These are phyloP conservation scores for Borostomias antarcticus DNA, from an alignment of 2,797 vertebrate genomes.

Conservation along the genomic window DNA sequence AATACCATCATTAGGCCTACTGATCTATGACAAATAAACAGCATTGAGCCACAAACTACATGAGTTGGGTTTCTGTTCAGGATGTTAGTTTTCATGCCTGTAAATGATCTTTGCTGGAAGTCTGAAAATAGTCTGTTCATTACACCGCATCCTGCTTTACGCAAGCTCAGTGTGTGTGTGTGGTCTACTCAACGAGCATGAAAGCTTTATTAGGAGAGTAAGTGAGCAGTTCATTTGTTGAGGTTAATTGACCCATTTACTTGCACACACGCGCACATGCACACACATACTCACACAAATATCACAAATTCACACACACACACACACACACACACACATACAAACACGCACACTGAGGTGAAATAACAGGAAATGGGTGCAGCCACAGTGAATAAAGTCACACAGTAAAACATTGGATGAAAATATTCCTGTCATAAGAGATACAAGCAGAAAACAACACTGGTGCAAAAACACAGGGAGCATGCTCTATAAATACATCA, in stretches of 20 bases:
- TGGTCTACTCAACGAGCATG: not conserved
- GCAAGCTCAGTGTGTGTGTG: not conserved
- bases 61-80: too few species aligned
- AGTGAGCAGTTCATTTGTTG: not conserved
- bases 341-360: not conserved
- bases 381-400: not conserved
- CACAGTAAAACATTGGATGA: not conserved
- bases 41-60: too few species aligned
- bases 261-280: not conserved
- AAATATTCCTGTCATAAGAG: slow-evolving; percentile 37
- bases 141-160: not conserved
- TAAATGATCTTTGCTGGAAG: slow-evolving; percentile 1
- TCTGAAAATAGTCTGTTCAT: not conserved
- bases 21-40: too few species aligned
- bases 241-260: not conserved
- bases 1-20: too few species aligned
- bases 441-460: slow-evolving; percentile 36
- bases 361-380: not conserved
- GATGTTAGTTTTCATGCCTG: slow-evolving; percentile 2
- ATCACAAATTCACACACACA: not conserved
- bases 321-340: not conserved
- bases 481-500: slow-evolving; percentile 6
- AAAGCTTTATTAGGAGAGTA: not conserved
- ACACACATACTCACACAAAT: not conserved
- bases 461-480: slow-evolving; percentile 7